Evolutionary conservation across 2,113 vertebrate species (phyloP).

Genomic region (Chaetorhynchus papuensis): DNA sequence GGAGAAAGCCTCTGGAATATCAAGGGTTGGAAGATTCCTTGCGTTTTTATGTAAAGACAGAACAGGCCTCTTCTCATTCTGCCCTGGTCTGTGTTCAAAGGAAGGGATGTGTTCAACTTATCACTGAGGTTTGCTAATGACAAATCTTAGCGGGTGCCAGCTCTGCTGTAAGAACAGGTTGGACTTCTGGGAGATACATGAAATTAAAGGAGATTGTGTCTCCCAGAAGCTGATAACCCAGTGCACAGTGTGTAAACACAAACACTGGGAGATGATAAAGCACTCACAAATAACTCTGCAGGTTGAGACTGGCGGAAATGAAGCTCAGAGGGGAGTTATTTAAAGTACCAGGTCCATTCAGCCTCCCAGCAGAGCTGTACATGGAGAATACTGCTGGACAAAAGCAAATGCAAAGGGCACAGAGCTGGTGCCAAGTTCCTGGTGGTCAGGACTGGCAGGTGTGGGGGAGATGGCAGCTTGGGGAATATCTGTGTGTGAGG

Average conservation of each 20-base stretch:
- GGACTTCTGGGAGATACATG: not conserved
- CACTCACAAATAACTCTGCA: not conserved
- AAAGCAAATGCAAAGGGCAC: not conserved
- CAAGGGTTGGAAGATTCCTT: not conserved
- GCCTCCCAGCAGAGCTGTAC: not conserved
- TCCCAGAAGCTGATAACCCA: slow-evolving; percentile 33
- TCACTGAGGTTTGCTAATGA: not conserved
- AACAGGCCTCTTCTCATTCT: not conserved
- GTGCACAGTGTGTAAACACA: not conserved
- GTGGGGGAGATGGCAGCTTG: not conserved
- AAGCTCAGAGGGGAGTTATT: not conserved
- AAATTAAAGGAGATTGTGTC: slow-evolving; percentile 41
- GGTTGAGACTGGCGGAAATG: not conserved
- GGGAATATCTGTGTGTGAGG: not conserved
- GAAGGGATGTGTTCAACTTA: not conserved
- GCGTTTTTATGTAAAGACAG: not conserved
- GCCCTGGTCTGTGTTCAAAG: not conserved
- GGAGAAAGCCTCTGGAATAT: not conserved
- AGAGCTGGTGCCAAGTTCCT: not conserved
- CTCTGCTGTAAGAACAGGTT: slow-evolving; percentile 2
- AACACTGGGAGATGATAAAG: not conserved
- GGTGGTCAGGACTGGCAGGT: not conserved
- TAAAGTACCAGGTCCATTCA: not conserved
- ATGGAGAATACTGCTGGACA: not conserved
- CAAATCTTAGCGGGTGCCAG: not conserved